phyloP scores from a whole-genome alignment of 2,113 vertebrate genomes.

The Charina bottae region DNA sequence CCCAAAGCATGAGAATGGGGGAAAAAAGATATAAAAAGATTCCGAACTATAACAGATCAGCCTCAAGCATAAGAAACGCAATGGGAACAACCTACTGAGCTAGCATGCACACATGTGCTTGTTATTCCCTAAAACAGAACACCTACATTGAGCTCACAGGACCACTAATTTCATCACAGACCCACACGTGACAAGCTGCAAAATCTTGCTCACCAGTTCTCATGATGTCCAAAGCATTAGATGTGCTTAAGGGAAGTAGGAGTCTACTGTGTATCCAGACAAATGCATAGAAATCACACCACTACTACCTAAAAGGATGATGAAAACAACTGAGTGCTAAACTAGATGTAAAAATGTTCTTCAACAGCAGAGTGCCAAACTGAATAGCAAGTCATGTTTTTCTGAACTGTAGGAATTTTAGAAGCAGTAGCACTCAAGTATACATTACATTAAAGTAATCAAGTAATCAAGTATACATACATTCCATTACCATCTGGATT shows the following conservation, averaged over 20 bases:
- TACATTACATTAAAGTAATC: no score
- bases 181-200: background rate
- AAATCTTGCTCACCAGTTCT: background rate
- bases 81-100: background rate
- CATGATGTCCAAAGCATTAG: background rate
- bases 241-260: no score
- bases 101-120: background rate
- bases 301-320: background rate
- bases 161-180: background rate
- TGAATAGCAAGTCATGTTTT: background rate
- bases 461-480: no score
- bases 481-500: no score
- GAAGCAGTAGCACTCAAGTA: background rate
- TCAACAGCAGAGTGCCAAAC: background rate
- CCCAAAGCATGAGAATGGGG: background rate
- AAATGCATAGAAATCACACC: background rate
- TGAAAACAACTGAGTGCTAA: background rate
- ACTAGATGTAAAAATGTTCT: background rate
- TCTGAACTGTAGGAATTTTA: background rate
- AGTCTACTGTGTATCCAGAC: background rate
- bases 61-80: background rate
- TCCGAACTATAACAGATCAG: background rate
- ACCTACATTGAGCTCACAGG: background rate
- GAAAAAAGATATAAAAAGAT: background rate
- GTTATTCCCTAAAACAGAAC: background rate